Evolutionary conservation across 1,140 invertebrate species (phyloP), one percentile per base, ranked within the genome.

Genomic region (Magallana gigas): DNA sequence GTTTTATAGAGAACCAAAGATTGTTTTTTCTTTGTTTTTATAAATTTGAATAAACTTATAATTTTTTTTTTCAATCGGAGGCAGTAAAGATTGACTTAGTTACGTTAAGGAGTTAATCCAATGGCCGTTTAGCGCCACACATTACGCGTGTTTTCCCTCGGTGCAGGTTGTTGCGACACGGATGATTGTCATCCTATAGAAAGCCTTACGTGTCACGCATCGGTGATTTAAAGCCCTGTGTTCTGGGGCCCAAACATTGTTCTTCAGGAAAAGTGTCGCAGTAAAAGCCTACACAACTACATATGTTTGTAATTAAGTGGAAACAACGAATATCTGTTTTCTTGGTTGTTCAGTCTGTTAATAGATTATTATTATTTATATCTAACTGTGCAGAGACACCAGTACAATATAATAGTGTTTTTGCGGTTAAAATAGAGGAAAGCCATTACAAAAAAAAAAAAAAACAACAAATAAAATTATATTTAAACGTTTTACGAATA

Each of bases 131-230:
- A 64, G 60, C 18, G 60, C 18, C 14, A 64, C 8, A n/a, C 16
- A n/a, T 64, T 18, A 18, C 60, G 60, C 60, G 18, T 64, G 60
- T 64, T 64, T 64, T 18, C 16, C 18, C 60, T 64, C 60, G 60
- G 60, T 64, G 16, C 18, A 64, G 60, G 68, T 76, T 18, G n/a
- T 29, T 23, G n/a, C 64, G 64, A 71, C 64, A 71, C 64, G 64
- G 23, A 71, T 36, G 68, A 76, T 7, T 76, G 23, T 76, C 68
- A 18, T 29, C 68, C 36, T 29, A 6, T 4, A 29, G 11, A 29
- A 12, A 8, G 23, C 36, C 23, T 76, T 76, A 76, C 68, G 5
- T 29, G 68, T 76, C 68, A 76, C 23, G 68, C 68, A 76, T 29
- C 23, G 68, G 2, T 29, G 68, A 29, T 76, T 76, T 76, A 29